Base-by-base conservation (phyloP, 2,797 vertebrate genomes). In the Trachops cirrhosus region DNA sequence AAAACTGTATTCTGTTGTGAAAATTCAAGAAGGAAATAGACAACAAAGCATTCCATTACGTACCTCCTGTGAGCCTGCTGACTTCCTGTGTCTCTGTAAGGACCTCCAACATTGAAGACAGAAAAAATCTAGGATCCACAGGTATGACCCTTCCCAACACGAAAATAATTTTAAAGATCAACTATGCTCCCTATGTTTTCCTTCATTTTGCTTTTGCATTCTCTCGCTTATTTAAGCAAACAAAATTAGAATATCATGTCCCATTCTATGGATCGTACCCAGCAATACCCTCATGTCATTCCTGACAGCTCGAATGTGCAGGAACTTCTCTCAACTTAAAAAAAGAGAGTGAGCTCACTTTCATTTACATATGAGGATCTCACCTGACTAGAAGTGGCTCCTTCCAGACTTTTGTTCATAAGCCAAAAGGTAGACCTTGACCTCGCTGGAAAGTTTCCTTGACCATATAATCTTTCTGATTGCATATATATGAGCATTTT, bases 401-500 rank as follows among this genome's bases (percentile, higher is more conserved):
- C 67, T 82, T 84, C 64, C 24, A 91, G 44, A 83, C 8, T 64
- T 90, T 62, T 77, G 18, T 46, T 78, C 24, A 18, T 39, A 77
- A 86, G 74, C 29, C 80, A 94, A 95, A 95, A 92, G 16, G 57
- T 71, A 16, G 50, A 50, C 26, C 74, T 87, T 96, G 62, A 95
- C 22, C 75, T 32, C 64, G 21, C 48, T 73, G 67, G 68, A 79
- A 93, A 41, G 39, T 79, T 95, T 82, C 83, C 39, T 95, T 68
- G 62, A 75, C 85, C 39, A 71, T 68, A 78, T 52, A 89, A 91
- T 93, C 48, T 90, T 92, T 79, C 68, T 91, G 44, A 92, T n/a
- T 93, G 29, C 48, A 88, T 88, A 80, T 85, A 96, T 91, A 96
- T 86, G 57, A 39, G 48, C 96, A 75, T 95, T 97, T 97, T 93